Base-by-base conservation (phyloP, 2,113 vertebrate genomes). In the Setophaga kirtlandii region DNA sequence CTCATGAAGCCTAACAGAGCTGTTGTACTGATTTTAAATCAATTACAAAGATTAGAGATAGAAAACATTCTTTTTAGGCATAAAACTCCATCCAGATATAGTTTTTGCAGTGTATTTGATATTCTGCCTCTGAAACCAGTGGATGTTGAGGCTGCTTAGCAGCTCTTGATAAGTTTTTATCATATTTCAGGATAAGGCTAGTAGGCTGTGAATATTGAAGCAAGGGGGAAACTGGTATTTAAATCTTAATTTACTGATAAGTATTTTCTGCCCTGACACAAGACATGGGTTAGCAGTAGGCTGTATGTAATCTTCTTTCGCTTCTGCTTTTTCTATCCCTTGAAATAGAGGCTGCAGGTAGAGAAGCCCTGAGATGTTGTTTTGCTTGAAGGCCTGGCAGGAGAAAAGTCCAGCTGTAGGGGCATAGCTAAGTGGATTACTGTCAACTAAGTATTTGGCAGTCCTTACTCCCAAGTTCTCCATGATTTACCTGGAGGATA, bases 1-100 rank as follows among this genome's bases (percentile, higher is more conserved):
- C 58, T 91, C 74, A 31, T 27, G 39, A 89, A 92, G 60, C 20
- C 1, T 85, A 56, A 59, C 65, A 64, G 62, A 84, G 74, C 42
- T 91, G 84, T 73, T 49, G 73, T 92, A 33, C 68, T 58, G 71
- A 83, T 92, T 90, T 94, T 86, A 75, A 89, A 85, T 44, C 52
- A 93, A 68, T 86, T 69, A 62, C 5, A 92, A 78, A 87, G 93
- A 91, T 78, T 44, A 50, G 39, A 92, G 31, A 9, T 9, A 73
- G 41, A 80, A 87, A 86, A 68, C 53, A 50, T 28, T 65, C 5
- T 76, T 59, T 82, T 75, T 41, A 78, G 56, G 39, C 3, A 2
- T 89, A 37, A 47, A 81, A 44, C 52, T 92, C 47, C 46, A 76
- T 59, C 50, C 39, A 65, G 18, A 15, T 49, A 65, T 68, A 24